Evolutionary conservation across 2,113 vertebrate genomes (phyloP), one percentile per base, ranked within the genome.

Genomic region (Calyptommatus sinebrachiatus): DNA sequence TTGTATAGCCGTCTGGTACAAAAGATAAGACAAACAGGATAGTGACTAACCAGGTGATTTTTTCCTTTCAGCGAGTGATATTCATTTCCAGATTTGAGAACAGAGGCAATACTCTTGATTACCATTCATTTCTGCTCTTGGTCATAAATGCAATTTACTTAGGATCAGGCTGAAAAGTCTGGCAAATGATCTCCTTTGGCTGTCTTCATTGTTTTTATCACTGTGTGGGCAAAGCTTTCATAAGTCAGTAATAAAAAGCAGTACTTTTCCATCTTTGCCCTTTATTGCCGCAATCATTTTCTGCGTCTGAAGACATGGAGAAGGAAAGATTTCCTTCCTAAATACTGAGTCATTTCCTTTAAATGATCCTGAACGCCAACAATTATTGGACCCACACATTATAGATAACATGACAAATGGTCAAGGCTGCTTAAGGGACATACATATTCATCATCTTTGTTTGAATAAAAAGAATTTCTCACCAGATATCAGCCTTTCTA

Each of bases 11-110:
- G 81, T 78, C 76, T 90, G 26, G 71, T 85, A 5, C 10, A 78
- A 80, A 82, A 87, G 79, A 72, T 76, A 87, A 89, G 48, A 65
- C 8, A 35, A 81, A 28, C 76, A 66, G 26, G 82, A 75, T 65
- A 73, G 14, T 60, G 83, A 82, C 61, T 85, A 63, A 20, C 21
- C 71, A 74, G 29, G 69, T 28, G 61, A 77, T 31, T 60, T 60
- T 5, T 79, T 41, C 35, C 5, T 41, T 77, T 72, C 9, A 57
- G 67, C 21, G 18, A 31, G 18, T 77, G 73, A 14, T 9, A 2
- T 1, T 0, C 62, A 79, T 35, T 12, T 74, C n/a, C 77, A 71
- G 78, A 74, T 69, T 76, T 22, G 41, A 45, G 71, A 81, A 83
- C 31, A 5, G 0, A 61, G 3, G 21, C 10, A 62, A 50, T 24